Evolutionary conservation across 2,797 vertebrate species (phyloP).

Genomic region (Spinus pinus): DNA sequence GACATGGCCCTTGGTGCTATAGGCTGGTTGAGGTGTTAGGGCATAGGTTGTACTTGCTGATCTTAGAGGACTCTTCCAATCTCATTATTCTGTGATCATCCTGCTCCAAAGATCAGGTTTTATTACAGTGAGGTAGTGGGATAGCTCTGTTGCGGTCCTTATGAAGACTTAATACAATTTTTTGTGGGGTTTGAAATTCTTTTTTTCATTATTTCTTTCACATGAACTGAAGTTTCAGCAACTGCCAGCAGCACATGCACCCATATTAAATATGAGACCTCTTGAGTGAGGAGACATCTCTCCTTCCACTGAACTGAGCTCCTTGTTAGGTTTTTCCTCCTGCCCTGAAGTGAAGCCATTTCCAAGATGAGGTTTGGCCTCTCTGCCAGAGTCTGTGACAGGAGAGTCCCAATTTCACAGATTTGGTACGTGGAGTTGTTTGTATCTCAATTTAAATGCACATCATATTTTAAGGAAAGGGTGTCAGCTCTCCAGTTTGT

Average conservation of each 20-base stretch:
- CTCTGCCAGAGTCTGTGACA: not conserved
- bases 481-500: not conserved
- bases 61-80: not conserved
- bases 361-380: not conserved
- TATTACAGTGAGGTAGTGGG: accelerated
- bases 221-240: not conserved
- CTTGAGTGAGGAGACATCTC: not conserved
- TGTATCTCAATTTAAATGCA: not conserved
- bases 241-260: not conserved
- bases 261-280: not conserved
- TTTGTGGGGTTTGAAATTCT: accelerated
- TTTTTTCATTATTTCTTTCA: not conserved
- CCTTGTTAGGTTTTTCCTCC: not conserved
- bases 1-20: too few species aligned
- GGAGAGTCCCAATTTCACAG: accelerated
- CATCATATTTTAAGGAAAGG: not conserved
- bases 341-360: not conserved
- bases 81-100: not conserved
- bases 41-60: too few species aligned
- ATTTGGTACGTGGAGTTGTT: not conserved
- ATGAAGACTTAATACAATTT: not conserved
- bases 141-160: not conserved
- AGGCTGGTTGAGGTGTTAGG: too few species aligned
- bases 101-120: not conserved
- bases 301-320: not conserved